Evolutionary conservation across 2,113 vertebrate genomes (phyloP).

Genomic region (Chrysemys picta): DNA sequence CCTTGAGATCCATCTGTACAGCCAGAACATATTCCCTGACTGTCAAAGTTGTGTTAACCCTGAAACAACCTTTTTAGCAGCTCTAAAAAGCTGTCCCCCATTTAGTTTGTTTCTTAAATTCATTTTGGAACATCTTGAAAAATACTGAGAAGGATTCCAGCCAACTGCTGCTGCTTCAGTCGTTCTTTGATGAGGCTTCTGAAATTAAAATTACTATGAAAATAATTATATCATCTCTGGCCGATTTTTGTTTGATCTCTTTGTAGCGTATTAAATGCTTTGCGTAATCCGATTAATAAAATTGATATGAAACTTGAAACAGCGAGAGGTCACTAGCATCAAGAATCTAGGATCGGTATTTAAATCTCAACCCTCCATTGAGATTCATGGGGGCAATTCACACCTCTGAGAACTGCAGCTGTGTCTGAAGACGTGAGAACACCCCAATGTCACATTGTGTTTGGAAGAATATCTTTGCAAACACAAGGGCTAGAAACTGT

Average conservation of each 20-base stretch:
- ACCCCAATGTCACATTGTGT: no score
- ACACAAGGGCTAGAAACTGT: no score
- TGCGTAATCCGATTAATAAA: constrained; percentile 1
- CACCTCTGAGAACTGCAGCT: no score
- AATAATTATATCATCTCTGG: background rate
- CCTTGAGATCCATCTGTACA: background rate
- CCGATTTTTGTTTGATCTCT: background rate
- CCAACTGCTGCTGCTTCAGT: background rate
- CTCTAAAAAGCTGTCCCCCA: background rate
- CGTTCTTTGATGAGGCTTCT: accelerated
- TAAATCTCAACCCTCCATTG: no score
- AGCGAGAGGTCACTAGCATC: accelerated
- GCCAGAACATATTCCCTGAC: background rate
- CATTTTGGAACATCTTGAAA: background rate
- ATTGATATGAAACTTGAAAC: background rate
- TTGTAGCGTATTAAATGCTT: background rate
- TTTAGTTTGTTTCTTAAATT: background rate
- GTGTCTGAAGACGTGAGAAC: no score
- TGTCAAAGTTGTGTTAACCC: background rate
- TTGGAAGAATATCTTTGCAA: no score
- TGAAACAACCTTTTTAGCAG: background rate
- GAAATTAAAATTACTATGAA: background rate
- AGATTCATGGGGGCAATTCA: no score
- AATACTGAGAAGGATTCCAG: background rate
- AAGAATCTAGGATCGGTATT: background rate